phyloP scores from a whole-genome alignment of 2,797 vertebrate species.

The Spheniscus humboldti region DNA sequence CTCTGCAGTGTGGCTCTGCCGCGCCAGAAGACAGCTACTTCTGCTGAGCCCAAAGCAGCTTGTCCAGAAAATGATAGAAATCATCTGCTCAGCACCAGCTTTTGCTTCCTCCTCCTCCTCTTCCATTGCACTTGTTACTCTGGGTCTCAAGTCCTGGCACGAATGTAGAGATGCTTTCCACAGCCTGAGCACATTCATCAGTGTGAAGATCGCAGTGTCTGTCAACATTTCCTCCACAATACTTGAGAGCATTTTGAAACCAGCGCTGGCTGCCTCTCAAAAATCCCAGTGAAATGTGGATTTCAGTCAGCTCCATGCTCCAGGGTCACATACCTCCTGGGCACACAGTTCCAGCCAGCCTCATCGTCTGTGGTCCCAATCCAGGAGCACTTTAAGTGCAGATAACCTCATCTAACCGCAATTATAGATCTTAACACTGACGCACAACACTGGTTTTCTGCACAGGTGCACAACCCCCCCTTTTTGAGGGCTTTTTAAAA shows the following conservation, averaged over 20 bases:
- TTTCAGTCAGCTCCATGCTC: not conserved
- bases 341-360: rapidly evolving
- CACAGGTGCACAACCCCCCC: not conserved
- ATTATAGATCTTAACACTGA: not conserved
- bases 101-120: not conserved
- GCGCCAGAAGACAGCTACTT: not conserved
- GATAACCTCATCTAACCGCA: not conserved
- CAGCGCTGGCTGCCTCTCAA: not conserved
- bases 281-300: not conserved
- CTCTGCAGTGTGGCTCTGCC: not conserved
- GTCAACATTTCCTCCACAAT: not conserved
- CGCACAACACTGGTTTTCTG: not conserved
- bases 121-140: not conserved
- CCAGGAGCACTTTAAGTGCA: not conserved
- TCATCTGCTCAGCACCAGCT: not conserved
- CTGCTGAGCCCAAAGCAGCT: not conserved
- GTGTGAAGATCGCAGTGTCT: not conserved
- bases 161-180: not conserved
- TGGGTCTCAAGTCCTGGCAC: not conserved
- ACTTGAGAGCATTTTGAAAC: not conserved
- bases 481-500: not conserved
- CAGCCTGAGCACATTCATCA: not conserved
- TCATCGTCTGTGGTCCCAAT: not conserved
- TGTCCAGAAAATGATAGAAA: not conserved
- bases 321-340: not conserved